Conservation (phyloP, 2,797 vertebrate genomes). For the Micropoecilia bifurca region DNA sequence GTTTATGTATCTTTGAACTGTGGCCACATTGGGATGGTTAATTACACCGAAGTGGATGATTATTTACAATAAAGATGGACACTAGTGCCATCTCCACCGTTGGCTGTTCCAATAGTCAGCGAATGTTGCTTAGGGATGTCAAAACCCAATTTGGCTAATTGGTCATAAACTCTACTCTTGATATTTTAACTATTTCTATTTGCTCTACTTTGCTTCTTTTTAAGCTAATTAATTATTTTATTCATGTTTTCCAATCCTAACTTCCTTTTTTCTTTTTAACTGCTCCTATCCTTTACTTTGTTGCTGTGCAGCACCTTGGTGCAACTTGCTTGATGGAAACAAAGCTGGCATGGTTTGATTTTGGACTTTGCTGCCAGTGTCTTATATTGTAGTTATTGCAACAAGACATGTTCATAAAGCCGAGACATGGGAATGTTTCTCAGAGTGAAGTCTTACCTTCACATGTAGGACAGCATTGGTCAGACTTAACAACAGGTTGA, state of each 20-base stretch:
- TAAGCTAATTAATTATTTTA: too few relatives aligned
- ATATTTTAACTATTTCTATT: too few relatives aligned
- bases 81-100: neutral
- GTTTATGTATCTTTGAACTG: neutral
- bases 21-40: neutral
- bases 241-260: too few relatives aligned
- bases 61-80: neutral
- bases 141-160: neutral
- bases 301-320: neutral
- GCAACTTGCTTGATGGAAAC: neutral
- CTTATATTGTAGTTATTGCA: neutral
- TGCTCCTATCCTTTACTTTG: too few relatives aligned
- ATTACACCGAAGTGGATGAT: neutral
- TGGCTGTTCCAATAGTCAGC: neutral
- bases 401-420: neutral
- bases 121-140: neutral
- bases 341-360: neutral
- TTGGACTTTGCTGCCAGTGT: neutral
- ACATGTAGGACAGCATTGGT: slow-evolving; percentile 85
- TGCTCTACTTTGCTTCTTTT: too few relatives aligned
- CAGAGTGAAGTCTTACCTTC: slow-evolving; percentile 73
- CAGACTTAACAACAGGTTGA: slow-evolving; percentile 77
- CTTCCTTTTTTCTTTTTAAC: too few relatives aligned
- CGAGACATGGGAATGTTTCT: neutral
- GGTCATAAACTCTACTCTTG: neutral